Percentiles rank a stretch among this genome's conserved stretches.
These are phyloP conservation scores for Phycodurus eques DNA, from an alignment of 2,113 vertebrate species.

Conservation along the genomic window DNA sequence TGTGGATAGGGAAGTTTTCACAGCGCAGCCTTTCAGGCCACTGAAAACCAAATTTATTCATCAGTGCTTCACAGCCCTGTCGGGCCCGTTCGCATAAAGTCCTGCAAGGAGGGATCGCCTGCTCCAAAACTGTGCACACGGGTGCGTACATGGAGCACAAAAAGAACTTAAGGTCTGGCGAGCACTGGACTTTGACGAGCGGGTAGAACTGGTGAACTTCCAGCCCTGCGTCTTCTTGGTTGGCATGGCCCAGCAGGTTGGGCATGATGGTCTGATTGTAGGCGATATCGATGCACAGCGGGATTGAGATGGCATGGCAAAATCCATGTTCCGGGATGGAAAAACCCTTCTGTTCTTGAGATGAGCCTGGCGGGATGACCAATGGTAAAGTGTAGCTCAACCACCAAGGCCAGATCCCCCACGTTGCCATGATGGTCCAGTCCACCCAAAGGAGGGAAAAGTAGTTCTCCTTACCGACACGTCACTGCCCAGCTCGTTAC, in stretches of 20 bases:
- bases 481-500: not conserved
- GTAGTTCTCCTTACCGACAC: conserved; percentile 8
- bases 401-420: conserved; percentile 21
- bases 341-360: conserved; percentile 76
- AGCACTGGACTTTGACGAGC: conserved; percentile 45
- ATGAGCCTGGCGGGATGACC: conserved; percentile 35
- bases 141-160: conserved; percentile 86
- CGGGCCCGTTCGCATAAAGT: conserved; percentile 82
- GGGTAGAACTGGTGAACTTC: conserved; percentile 83
- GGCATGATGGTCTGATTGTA: conserved; percentile 91
- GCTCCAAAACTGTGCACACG: conserved; percentile 84
- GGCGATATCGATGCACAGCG: conserved; percentile 72
- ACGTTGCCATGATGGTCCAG: conserved; percentile 37
- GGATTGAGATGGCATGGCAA: conserved; percentile 52
- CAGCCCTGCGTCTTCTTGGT: conserved; percentile 84
- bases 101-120: conserved; percentile 83
- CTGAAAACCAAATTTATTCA: conserved; percentile 88
- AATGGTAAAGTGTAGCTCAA: conserved; percentile 28
- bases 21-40: conserved; percentile 84
- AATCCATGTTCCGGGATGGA: conserved; percentile 81
- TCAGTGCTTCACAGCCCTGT: conserved; percentile 65
- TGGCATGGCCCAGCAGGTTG: conserved; percentile 84
- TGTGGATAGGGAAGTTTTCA: conserved; percentile 82
- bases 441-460: not conserved
- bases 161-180: conserved; percentile 42